Evolutionary conservation across 2,888 invertebrate genomes (phyloP).

Genomic region (Rhodophaea formosa): DNA sequence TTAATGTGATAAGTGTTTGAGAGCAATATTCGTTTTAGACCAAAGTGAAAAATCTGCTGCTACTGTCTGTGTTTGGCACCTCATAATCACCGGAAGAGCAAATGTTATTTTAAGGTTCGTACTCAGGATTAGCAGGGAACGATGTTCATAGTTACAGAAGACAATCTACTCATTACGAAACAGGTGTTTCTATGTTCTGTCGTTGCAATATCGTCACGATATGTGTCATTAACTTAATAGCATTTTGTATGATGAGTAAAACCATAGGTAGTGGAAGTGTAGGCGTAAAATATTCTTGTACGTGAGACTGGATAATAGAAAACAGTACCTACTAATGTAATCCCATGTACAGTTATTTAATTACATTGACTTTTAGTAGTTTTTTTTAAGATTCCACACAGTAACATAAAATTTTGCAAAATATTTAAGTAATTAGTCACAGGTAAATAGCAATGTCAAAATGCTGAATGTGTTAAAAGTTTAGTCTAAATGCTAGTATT

Average conservation of each 20-base stretch:
- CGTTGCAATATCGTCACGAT: constrained; percentile 30
- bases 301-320: constrained; percentile 11
- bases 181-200: constrained; percentile 36
- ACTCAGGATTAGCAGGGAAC: constrained; percentile 34
- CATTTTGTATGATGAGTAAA: constrained; percentile 40
- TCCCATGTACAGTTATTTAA: too few species aligned
- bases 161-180: constrained; percentile 37
- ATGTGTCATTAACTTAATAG: constrained; percentile 33
- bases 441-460: too few species aligned
- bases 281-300: constrained; percentile 38
- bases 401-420: too few species aligned
- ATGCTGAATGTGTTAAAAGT: too few species aligned
- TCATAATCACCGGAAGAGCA: constrained; percentile 66
- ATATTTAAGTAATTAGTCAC: too few species aligned
- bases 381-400: too few species aligned
- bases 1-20: constrained; percentile 34
- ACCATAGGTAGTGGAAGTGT: constrained; percentile 41
- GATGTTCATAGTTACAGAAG: constrained; percentile 26
- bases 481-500: too few species aligned
- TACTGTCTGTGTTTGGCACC: constrained; percentile 57
- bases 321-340: background rate
- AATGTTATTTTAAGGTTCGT: constrained; percentile 77
- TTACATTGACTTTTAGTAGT: too few species aligned
- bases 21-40: constrained; percentile 20
- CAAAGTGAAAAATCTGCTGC: constrained; percentile 41